A percentile compares a stretch with the other conserved stretches of the same genome.
Conservation (phyloP, 2,113 vertebrate species). For the Hypocryptadius cinnamomeus region DNA sequence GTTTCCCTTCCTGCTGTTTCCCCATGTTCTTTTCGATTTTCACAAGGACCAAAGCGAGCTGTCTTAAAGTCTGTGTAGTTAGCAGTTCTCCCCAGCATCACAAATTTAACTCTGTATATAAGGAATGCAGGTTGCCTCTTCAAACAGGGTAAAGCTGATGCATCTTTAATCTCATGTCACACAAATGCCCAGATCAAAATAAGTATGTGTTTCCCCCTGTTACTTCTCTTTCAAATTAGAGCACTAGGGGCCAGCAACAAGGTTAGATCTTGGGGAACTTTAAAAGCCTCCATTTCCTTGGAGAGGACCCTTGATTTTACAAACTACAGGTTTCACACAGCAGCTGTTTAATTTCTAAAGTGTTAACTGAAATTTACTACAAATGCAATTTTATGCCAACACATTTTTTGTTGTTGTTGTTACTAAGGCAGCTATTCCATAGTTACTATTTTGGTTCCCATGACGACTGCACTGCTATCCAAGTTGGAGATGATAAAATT, state of each 20-base stretch:
- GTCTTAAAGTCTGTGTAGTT: not conserved
- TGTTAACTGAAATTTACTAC: slow-evolving; percentile 58
- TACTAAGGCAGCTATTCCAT: slow-evolving; percentile 56
- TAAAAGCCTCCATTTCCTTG: not conserved
- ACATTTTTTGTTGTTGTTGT: slow-evolving; percentile 47
- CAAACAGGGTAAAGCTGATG: not conserved
- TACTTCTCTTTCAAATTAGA: not conserved
- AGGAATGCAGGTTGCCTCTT: not conserved
- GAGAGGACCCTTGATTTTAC: slow-evolving; percentile 1
- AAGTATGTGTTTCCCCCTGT: not conserved
- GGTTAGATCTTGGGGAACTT: not conserved
- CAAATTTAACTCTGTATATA: not conserved
- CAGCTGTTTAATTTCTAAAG: slow-evolving; percentile 33
- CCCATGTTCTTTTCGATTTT: not conserved
- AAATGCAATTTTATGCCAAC: slow-evolving; percentile 45
- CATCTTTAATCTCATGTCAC: not conserved
- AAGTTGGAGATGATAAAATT: slow-evolving; percentile 48
- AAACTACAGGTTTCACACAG: slow-evolving; percentile 10
- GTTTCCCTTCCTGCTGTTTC: not conserved
- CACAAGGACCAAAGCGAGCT: not conserved
- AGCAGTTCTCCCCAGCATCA: not conserved
- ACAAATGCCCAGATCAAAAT: not conserved
- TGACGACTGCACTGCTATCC: slow-evolving; percentile 53
- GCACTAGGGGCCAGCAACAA: not conserved
- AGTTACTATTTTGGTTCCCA: slow-evolving; percentile 63